phyloP scores from a whole-genome alignment of 1,140 invertebrate species.

The Marisa cornuarietis region DNA sequence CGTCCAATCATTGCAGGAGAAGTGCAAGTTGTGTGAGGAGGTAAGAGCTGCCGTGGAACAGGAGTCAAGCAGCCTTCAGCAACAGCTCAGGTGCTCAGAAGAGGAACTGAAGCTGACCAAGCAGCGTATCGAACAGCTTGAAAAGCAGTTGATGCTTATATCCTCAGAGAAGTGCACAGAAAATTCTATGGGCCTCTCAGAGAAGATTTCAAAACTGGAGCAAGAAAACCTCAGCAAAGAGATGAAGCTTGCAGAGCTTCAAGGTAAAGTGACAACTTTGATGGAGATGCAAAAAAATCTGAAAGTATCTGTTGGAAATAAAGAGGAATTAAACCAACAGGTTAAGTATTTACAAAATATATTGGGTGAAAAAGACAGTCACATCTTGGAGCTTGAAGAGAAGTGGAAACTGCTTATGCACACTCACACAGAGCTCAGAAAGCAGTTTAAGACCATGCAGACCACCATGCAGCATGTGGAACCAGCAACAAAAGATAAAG shows the following conservation, averaged over 20 bases:
- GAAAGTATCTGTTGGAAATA: conserved; percentile 15
- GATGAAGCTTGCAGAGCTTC: not conserved
- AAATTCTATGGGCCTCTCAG: not conserved
- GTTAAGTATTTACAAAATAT: conserved; percentile 25
- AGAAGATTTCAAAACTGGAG: not conserved
- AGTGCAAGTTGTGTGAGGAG: not conserved
- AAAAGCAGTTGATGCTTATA: no score
- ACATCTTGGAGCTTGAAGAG: conserved; percentile 28
- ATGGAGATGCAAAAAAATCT: conserved; percentile 31
- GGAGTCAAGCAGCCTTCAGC: no score
- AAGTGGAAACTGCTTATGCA: conserved; percentile 27
- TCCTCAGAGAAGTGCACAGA: not conserved
- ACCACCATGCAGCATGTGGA: not conserved
- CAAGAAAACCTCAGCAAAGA: not conserved
- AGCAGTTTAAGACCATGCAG: conserved; percentile 18
- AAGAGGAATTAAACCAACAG: not conserved
- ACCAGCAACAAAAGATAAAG: not conserved
- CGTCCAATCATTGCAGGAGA: conserved; percentile 7
- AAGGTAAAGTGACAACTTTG: conserved; percentile 17
- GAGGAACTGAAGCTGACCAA: no score
- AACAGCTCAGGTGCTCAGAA: no score
- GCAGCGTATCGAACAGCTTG: no score
- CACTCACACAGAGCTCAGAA: conserved; percentile 4
- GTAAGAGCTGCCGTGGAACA: no score
- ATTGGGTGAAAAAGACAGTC: conserved; percentile 28